Percentiles rank a stretch among this genome's conserved stretches.
phyloP scores from a whole-genome alignment of 2,888 invertebrate species.

The Rhorus exstirpatorius region DNA sequence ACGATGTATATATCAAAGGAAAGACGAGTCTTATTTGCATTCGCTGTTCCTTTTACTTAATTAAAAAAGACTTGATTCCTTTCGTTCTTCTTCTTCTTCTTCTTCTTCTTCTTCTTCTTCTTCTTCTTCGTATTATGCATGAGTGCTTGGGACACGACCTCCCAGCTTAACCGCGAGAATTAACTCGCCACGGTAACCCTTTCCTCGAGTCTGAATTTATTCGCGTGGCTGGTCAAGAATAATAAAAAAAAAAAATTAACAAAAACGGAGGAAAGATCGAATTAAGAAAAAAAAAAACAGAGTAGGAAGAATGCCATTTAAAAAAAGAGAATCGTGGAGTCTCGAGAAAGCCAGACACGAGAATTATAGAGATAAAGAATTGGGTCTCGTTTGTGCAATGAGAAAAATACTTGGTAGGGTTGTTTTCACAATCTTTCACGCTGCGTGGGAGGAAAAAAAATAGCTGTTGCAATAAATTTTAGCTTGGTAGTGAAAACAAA shows the following conservation, averaged over 20 bases:
- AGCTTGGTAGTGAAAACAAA: neutral
- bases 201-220: constrained; percentile 62
- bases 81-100: constrained; percentile 29
- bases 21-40: constrained; percentile 44
- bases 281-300: too few species aligned
- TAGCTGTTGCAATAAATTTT: neutral
- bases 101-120: neutral
- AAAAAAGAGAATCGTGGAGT: constrained; percentile 31
- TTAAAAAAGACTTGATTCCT: constrained; percentile 66
- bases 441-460: neutral
- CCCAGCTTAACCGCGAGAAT: constrained; percentile 68
- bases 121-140: constrained; percentile 4
- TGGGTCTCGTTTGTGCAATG: constrained; percentile 20
- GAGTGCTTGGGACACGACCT: constrained; percentile 49
- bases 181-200: constrained; percentile 62
- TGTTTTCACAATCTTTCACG: constrained; percentile 30
- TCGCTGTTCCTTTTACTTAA: constrained; percentile 51
- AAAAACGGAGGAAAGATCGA: constrained; percentile 49
- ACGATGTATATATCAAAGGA: constrained; percentile 44
- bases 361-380: constrained; percentile 37
- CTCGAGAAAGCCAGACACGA: constrained; percentile 32
- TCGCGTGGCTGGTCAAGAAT: constrained; percentile 52
- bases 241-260: constrained; percentile 45
- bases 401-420: constrained; percentile 30
- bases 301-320: constrained; percentile 67